Conservation (phyloP, 92 coral and sea anemone species). For the Siderastrea siderea region DNA sequence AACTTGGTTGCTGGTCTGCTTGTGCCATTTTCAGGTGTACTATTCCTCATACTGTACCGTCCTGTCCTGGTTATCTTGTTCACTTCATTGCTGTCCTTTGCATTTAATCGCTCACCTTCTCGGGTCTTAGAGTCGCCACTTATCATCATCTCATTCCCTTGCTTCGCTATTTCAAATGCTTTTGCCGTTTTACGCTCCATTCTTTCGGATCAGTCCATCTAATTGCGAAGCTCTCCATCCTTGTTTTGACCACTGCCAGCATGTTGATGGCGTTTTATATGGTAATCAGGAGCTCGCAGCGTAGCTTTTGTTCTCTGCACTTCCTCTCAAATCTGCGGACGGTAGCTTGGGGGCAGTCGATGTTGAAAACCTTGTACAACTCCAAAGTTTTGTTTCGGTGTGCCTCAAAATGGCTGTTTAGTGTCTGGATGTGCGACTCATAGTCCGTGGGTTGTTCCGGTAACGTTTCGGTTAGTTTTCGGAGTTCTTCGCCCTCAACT, state of each 20-base stretch:
- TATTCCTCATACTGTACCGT: constrained; percentile 30
- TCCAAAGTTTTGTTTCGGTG: constrained; percentile 31
- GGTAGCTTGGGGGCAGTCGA: constrained; percentile 34
- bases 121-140: background rate
- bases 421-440: constrained; percentile 23
- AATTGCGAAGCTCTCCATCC: constrained; percentile 43
- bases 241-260: constrained; percentile 44
- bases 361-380: constrained; percentile 40
- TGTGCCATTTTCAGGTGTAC: too few relatives aligned
- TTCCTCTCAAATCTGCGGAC: constrained; percentile 9
- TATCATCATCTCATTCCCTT: constrained; percentile 4
- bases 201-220: constrained; percentile 31
- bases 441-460: constrained; percentile 16
- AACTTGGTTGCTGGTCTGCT: too few relatives aligned
- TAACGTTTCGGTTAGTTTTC: constrained; percentile 42
- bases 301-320: constrained; percentile 26
- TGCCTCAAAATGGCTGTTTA: constrained; percentile 19
- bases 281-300: constrained; percentile 20
- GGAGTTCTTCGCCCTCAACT: constrained; percentile 48
- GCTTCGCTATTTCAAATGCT: too few relatives aligned
- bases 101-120: too few relatives aligned
- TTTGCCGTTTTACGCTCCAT: constrained; percentile 17
- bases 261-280: constrained; percentile 33
- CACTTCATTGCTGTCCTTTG: constrained; percentile 6
- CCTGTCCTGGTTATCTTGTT: constrained; percentile 43